Base-by-base conservation (phyloP, 2,888 invertebrate species). In the Baronia brevicornis region DNA sequence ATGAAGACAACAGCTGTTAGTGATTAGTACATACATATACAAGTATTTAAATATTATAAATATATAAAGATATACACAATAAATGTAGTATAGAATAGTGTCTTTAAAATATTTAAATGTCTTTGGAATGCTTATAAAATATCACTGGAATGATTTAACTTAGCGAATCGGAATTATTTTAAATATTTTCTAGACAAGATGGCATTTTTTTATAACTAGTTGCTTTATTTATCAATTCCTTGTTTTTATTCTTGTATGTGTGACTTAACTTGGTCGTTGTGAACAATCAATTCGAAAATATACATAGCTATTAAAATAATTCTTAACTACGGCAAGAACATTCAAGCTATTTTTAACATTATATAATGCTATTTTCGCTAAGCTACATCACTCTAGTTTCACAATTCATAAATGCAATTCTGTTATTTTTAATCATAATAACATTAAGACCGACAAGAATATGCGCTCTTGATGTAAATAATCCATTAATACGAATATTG, bases 51-150 rank as follows among this genome's bases (percentile, higher is more conserved):
- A 21, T 13, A 34, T 4, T 26, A 3, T 24, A 26, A 8, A 31
- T 25, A 25, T 8, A 29, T 32, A 23, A 8, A 18, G 20, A 35
- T 7, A 20, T 35, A 41, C 30, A 40, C 17, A 29, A 14, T 34
- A 44, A 27, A 43, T 30, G 45, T 45, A 43, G 48, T 48, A 48
- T 48, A 46, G 48, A 57, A 53, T 44, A 68, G 57, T 64, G 63
- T 64, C 63, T 52, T 51, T 60, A 48, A 49, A 39, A 39, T 45
- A 49, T 46, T 44, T 33, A 58, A 58, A 63, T 50, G 65, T 79
- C 79, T 80, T 80, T 80, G 79, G 79, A 79, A 79, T 78, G 72
- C 62, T 65, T 60, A 52, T 48, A 58, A 56, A 53, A 51, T 48
- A 53, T 34, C 12, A 7, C 14, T 7, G 18, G 24, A 25, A 25